A percentile compares a stretch with the other conserved stretches of the same genome.
phyloP scores from a whole-genome alignment of 92 coral and sea anemone genomes.

The Umimayanthus kanabou region DNA sequence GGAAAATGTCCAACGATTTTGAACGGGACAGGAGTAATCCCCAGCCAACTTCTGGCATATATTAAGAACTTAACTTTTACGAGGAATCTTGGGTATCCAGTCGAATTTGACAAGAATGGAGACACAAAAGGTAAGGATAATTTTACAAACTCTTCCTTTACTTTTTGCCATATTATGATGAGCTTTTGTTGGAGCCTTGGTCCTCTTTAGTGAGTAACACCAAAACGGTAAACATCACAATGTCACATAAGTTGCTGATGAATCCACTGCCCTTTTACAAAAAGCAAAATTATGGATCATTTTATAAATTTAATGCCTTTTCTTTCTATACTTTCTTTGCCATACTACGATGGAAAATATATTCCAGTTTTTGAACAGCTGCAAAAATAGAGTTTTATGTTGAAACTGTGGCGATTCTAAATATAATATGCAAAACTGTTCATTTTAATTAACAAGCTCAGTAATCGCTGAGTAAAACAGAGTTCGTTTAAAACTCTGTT shows the following conservation, averaged over 20 bases:
- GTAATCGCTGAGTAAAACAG: background rate
- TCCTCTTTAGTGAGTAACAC: too few species aligned
- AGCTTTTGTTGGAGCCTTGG: too few species aligned
- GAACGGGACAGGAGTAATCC: constrained; percentile 44
- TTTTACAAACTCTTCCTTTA: background rate
- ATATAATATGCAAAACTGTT: background rate
- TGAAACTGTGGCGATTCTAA: background rate
- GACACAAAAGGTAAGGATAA: constrained; percentile 84
- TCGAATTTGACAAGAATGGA: constrained; percentile 81
- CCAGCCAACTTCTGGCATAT: constrained; percentile 62
- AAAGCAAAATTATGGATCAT: constrained; percentile 59
- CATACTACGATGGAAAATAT: background rate
- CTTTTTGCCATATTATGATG: background rate
- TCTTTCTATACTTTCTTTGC: background rate
- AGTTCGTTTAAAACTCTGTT: too few species aligned
- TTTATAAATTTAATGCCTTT: background rate
- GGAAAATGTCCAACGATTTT: constrained; percentile 45
- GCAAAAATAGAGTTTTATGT: background rate
- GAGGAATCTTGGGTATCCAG: constrained; percentile 67
- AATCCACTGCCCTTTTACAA: too few species aligned
- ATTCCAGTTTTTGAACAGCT: constrained; percentile 8
- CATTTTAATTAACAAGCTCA: background rate
- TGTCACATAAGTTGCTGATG: too few species aligned
- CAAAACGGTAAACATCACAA: too few species aligned
- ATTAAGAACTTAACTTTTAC: constrained; percentile 67